Percentiles rank a stretch among this genome's conserved stretches.
Conservation (phyloP, 2,113 vertebrate species). For the Excalfactoria chinensis region DNA sequence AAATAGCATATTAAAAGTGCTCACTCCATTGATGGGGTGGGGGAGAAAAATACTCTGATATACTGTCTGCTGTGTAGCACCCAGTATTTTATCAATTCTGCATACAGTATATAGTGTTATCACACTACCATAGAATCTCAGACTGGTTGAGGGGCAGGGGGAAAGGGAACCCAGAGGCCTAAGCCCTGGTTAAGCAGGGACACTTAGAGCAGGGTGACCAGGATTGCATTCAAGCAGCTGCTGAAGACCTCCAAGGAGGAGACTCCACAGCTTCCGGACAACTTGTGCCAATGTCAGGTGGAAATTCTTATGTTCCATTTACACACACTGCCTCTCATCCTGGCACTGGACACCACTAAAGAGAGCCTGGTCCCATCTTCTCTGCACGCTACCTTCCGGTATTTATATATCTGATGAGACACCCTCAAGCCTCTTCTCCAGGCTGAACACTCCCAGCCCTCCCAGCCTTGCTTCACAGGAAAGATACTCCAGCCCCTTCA, state of each 20-base stretch:
- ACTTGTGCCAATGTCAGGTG: neutral
- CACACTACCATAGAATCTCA: neutral
- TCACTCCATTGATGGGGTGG: neutral
- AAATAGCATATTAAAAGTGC: neutral
- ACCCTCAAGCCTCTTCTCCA: neutral
- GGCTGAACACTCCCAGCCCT: neutral
- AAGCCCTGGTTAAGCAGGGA: neutral
- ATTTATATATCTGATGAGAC: neutral
- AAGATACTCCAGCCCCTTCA: neutral
- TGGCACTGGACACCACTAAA: neutral
- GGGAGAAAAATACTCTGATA: neutral
- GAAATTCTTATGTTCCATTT: neutral
- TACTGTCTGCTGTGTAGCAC: neutral
- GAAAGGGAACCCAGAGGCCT: no score
- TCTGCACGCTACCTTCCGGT: neutral
- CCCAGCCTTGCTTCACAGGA: neutral
- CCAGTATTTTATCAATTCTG: neutral
- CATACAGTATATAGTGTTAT: neutral
- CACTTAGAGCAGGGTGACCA: neutral
- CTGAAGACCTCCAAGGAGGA: neutral
- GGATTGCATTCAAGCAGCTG: neutral
- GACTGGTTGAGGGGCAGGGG: no score
- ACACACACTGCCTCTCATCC: neutral
- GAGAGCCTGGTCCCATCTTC: neutral
- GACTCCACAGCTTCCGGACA: neutral